These are phyloP conservation scores for Pituophis catenifer DNA, from an alignment of 2,113 vertebrate species.

Conservation along the genomic window DNA sequence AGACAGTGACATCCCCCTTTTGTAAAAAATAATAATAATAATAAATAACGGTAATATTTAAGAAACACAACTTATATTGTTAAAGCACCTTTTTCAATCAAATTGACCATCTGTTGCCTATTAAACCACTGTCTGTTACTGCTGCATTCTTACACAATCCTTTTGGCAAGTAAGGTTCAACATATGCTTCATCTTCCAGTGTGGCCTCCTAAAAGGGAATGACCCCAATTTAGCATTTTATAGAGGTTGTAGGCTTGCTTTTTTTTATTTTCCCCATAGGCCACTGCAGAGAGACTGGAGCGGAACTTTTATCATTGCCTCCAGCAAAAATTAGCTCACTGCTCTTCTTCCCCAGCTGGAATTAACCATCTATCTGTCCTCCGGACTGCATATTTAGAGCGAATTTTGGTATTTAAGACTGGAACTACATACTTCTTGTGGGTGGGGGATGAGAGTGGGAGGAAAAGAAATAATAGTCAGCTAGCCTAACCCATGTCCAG, in stretches of 20 bases:
- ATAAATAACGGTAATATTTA: constrained; percentile 45
- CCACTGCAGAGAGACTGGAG: not conserved
- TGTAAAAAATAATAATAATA: constrained; percentile 35
- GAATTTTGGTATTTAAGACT: not conserved
- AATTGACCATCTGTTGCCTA: constrained; percentile 67
- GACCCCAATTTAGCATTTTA: constrained; percentile 1
- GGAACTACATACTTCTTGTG: not conserved
- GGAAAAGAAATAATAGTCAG: not conserved
- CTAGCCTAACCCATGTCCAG: not conserved
- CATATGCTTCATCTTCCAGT: constrained; percentile 66
- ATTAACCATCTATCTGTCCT: constrained; percentile 11
- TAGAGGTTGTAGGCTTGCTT: constrained; percentile 33
- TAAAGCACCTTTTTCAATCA: constrained; percentile 64
- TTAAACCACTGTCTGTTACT: constrained; percentile 68
- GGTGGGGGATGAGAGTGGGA: not conserved
- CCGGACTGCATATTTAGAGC: not conserved
- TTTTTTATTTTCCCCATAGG: constrained; percentile 10
- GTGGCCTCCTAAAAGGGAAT: constrained; percentile 50
- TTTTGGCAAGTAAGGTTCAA: constrained; percentile 46
- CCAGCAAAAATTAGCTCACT: constrained; percentile 21
- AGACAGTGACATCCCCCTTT: constrained; percentile 53
- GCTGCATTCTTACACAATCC: constrained; percentile 62
- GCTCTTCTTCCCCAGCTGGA: not conserved
- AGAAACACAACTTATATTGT: constrained; percentile 62
- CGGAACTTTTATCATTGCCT: not conserved